Evolutionary conservation across 1,140 invertebrate species (phyloP), one percentile per base, ranked within the genome.

Genomic region (Bilobella aurantiaca): DNA sequence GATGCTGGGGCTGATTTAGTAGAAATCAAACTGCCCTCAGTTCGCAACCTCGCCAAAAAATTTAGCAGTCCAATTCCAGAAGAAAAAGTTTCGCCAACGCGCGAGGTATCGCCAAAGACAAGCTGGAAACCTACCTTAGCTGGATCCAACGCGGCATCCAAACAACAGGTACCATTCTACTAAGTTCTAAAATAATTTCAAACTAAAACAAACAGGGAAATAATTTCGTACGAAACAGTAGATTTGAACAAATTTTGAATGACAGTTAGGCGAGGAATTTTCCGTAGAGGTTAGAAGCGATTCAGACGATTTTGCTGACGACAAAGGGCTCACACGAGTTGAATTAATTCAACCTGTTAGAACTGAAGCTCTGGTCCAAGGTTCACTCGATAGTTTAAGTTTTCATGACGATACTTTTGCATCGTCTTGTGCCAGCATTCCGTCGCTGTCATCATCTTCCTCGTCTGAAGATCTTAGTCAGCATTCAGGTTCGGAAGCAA

Each of bases 11-110:
- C 66, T 1, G 71, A 69, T 12, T 58, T 69, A 23, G 64, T 64
- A 63, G 66, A 37, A 21, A 69, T 72, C 30, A 58, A 68, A 63
- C 58, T 72, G 31, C 71, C 71, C 21, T 69, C 68, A 16, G 71
- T 72, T 16, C 69, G 65, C 37, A 31, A 64, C 49, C 57, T 72
- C 23, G 67, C 70, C 23, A 63, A 67, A 37, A 68, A 69, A 58
- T 72, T 72, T 23, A 53, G 49, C 37, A 59, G 58, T 29, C 23
- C 59, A 62, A 29, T 34, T 14, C 28, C 58, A 23, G 58, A 59
- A 29, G 31, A 14, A 29, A 34, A 59, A 25, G 8, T 29, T n/a
- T 8, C 18, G 5, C 12, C 58, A 23, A 53, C n/a, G n/a, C n/a
- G n/a, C n/a, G n/a, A 53, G 49, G 49, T 18, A 53, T 59, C 58